phyloP scores from a whole-genome alignment of 2,113 vertebrate species.

The Ramphastos sulfuratus region DNA sequence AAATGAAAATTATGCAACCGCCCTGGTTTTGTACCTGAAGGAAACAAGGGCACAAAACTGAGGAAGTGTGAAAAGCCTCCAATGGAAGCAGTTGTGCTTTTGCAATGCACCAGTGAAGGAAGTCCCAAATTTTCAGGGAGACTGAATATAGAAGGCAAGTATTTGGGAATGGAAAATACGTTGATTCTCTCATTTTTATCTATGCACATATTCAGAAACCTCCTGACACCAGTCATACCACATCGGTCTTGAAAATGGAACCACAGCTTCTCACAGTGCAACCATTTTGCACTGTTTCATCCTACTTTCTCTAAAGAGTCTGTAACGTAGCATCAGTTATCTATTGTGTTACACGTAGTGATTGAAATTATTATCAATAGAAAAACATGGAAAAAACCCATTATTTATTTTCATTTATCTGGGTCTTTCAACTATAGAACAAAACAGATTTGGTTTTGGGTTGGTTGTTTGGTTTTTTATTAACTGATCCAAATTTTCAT shows the following conservation, averaged over 20 bases:
- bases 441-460: no score
- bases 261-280: not conserved
- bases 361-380: not conserved
- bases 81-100: not conserved
- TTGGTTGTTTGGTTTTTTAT: no score
- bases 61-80: not conserved
- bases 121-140: not conserved
- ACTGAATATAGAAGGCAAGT: not conserved
- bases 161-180: not conserved
- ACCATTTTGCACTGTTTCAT: not conserved
- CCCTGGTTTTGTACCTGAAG: not conserved
- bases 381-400: not conserved
- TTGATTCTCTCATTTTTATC: not conserved
- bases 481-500: not conserved
- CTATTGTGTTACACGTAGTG: no score
- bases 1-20: not conserved
- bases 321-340: not conserved
- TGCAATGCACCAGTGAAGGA: not conserved
- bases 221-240: not conserved
- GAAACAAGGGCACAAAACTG: not conserved
- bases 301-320: not conserved
- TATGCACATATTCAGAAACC: accelerated
- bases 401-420: not conserved
- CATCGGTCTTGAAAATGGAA: not conserved
- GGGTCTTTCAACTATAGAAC: not conserved